These are phyloP conservation scores for Pteronotus mesoamericanus DNA, from an alignment of 2,797 vertebrate species.

Conservation along the genomic window DNA sequence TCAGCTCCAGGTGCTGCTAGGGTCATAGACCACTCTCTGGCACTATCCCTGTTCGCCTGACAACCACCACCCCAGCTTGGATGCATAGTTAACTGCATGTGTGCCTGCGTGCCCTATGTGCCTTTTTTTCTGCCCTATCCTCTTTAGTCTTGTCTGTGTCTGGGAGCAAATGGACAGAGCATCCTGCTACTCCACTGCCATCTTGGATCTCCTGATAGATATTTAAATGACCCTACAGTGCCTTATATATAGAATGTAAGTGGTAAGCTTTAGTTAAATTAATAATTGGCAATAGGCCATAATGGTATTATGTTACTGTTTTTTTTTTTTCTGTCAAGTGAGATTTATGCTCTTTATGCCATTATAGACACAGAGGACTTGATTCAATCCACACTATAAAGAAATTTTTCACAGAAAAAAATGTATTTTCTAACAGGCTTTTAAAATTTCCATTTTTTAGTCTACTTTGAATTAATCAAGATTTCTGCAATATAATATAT, in stretches of 20 bases:
- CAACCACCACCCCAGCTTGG: too few species aligned
- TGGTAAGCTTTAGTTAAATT: slow-evolving; percentile 18
- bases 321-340: slow-evolving; percentile 31
- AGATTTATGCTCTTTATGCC: neutral
- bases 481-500: slow-evolving; percentile 15
- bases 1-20: too few species aligned
- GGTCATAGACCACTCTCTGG: too few species aligned
- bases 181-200: too few species aligned
- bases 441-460: neutral
- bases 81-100: too few species aligned
- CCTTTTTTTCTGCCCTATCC: too few species aligned
- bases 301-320: neutral
- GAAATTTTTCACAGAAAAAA: neutral
- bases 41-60: too few species aligned
- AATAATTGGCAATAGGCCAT: slow-evolving; percentile 12
- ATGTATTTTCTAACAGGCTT: neutral
- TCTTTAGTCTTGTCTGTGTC: too few species aligned
- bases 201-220: neutral
- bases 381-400: neutral
- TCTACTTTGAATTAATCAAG: neutral
- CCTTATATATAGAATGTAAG: neutral
- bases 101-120: too few species aligned
- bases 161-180: too few species aligned
- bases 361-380: neutral
- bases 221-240: neutral